Evolutionary conservation across 1,140 invertebrate genomes (phyloP).

Genomic region (Triops longicaudatus): DNA sequence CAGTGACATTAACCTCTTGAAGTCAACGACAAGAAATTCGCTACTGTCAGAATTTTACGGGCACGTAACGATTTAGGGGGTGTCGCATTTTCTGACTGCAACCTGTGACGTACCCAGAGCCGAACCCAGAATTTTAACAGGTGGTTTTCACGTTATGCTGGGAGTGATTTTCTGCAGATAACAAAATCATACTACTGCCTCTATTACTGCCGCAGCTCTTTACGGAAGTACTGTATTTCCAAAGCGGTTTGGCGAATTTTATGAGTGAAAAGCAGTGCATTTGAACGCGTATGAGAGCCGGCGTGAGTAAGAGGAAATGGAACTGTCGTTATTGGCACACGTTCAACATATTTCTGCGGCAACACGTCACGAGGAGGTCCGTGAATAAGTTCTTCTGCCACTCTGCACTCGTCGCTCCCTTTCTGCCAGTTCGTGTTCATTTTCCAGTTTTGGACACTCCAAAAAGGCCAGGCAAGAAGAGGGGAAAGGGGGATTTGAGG

Average conservation of each 20-base stretch:
- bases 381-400: not conserved
- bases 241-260: too few relatives aligned
- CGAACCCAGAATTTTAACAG: not conserved
- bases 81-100: not conserved
- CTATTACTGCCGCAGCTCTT: too few relatives aligned
- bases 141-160: not conserved
- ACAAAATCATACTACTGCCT: too few relatives aligned
- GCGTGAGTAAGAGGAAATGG: not conserved
- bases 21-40: not conserved
- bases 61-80: not conserved
- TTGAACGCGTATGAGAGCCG: not conserved
- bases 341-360: slow-evolving; percentile 9
- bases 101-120: not conserved
- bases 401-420: not conserved
- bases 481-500: not conserved
- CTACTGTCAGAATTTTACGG: not conserved
- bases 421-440: not conserved
- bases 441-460: not conserved
- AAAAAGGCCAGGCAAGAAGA: not conserved
- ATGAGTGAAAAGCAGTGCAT: too few relatives aligned
- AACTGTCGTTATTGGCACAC: not conserved
- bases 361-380: not conserved
- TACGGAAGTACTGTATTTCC: too few relatives aligned
- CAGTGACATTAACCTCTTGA: not conserved
- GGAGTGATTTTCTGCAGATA: not conserved